Evolutionary conservation across 2,797 vertebrate genomes (phyloP).

Genomic region (Ataeniobius toweri): DNA sequence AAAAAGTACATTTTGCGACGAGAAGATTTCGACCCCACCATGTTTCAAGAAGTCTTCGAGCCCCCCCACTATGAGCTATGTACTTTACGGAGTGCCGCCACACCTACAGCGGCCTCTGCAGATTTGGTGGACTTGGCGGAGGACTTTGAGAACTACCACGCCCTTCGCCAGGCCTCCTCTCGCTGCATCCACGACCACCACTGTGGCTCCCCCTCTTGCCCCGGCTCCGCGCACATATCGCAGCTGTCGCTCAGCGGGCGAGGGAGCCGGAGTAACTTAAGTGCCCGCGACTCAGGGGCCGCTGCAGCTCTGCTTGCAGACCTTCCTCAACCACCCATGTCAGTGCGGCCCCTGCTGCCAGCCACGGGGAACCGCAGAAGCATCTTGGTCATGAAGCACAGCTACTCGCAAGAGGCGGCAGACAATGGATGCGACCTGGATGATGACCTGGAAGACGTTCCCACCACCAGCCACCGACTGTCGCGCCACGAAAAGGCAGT

Average conservation of each 20-base stretch:
- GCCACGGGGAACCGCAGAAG: constrained; percentile 88
- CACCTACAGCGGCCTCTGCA: constrained; percentile 82
- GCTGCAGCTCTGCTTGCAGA: constrained; percentile 89
- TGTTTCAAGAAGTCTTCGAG: constrained; percentile 98
- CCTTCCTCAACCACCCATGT: constrained; percentile 85
- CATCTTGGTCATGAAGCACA: constrained; percentile 99
- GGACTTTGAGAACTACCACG: constrained; percentile 95
- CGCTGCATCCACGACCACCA: constrained; percentile 97
- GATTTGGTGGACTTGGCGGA: constrained; percentile 94
- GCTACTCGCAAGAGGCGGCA: constrained; percentile 93
- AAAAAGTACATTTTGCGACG: constrained; percentile 96
- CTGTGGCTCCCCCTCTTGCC: constrained; percentile 87
- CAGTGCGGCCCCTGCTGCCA: constrained; percentile 87
- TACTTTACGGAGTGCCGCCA: constrained; percentile 86
- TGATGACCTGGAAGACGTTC: constrained; percentile 96
- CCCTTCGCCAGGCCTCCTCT: constrained; percentile 93
- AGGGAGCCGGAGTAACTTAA: constrained; percentile 89
- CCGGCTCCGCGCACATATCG: constrained; percentile 72
- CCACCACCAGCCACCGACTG: constrained; percentile 97
- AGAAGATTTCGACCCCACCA: constrained; percentile 95
- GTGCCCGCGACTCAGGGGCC: constrained; percentile 85
- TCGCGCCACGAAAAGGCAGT: constrained; percentile 97
- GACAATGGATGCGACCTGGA: constrained; percentile 91
- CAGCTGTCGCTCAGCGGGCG: constrained; percentile 73
- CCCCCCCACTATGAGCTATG: constrained; percentile 98